Percentiles rank a stretch among this genome's conserved stretches.
Evolutionary conservation across 37 sponge, comb jelly and placozoan species (phyloP).

Genomic region (Mnemiopsis leidyi): DNA sequence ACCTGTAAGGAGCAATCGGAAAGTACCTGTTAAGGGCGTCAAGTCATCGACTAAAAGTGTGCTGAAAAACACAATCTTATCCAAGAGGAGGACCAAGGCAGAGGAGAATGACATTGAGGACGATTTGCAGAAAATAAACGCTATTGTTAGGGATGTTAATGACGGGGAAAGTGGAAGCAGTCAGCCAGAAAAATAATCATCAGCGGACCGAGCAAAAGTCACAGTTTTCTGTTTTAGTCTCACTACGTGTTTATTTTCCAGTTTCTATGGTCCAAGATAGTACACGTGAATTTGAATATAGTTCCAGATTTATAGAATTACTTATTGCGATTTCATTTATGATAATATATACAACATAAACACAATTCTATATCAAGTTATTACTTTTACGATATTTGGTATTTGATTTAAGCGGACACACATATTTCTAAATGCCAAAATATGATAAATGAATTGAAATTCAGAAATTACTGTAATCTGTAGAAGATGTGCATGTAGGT

Average conservation of each 20-base stretch:
- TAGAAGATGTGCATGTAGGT: too few relatives aligned
- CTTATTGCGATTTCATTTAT: background rate
- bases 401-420: background rate
- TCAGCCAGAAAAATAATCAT: background rate
- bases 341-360: background rate
- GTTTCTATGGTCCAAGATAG: too few relatives aligned
- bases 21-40: background rate
- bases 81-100: background rate
- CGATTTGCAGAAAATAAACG: slow-evolving; percentile 22
- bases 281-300: too few relatives aligned
- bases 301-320: background rate
- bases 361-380: background rate
- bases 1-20: background rate
- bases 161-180: background rate
- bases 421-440: too few relatives aligned
- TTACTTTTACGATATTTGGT: background rate
- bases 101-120: slow-evolving; percentile 16
- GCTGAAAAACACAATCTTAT: background rate
- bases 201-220: too few relatives aligned
- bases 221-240: too few relatives aligned
- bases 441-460: too few relatives aligned
- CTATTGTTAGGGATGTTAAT: background rate
- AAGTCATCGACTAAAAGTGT: background rate
- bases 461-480: too few relatives aligned
- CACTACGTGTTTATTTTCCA: too few relatives aligned